Conservation (phyloP, 2,888 invertebrate genomes). For the Perizoma affinitatum region DNA sequence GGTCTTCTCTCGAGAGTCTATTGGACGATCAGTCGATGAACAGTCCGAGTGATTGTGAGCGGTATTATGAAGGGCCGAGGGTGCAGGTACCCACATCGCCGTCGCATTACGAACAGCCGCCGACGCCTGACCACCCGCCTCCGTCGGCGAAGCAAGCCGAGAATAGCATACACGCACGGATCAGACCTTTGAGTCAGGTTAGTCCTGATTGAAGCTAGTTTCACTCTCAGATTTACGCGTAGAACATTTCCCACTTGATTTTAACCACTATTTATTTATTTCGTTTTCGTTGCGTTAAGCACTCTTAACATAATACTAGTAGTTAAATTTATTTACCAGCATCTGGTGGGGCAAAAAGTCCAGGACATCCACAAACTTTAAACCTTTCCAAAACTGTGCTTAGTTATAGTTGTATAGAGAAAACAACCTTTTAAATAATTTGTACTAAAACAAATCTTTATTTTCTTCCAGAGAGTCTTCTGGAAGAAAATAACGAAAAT, state of each 20-base stretch:
- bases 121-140: constrained; percentile 97
- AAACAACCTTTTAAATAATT: too few relatives aligned
- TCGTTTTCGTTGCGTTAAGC: too few relatives aligned
- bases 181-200: constrained; percentile 95
- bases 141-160: constrained; percentile 95
- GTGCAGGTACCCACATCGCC: constrained; percentile 90
- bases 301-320: too few relatives aligned
- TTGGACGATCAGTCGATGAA: constrained; percentile 84
- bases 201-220: constrained; percentile 72
- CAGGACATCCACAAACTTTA: too few relatives aligned
- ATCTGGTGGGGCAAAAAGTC: too few relatives aligned
- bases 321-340: too few relatives aligned
- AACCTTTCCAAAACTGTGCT: too few relatives aligned
- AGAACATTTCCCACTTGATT: background rate
- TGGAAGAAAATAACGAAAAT: too few relatives aligned
- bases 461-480: too few relatives aligned
- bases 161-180: constrained; percentile 94
- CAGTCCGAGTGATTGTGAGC: constrained; percentile 77
- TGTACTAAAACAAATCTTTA: too few relatives aligned
- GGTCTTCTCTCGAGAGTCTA: constrained; percentile 85
- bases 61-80: constrained; percentile 70
- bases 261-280: too few relatives aligned
- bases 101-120: constrained; percentile 95
- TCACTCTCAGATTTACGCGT: background rate
- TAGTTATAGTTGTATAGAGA: too few relatives aligned